Percentiles rank a stretch among this genome's conserved stretches.
phyloP scores from a whole-genome alignment of 2,797 vertebrate species.

The Hippopotamyrus pictus region DNA sequence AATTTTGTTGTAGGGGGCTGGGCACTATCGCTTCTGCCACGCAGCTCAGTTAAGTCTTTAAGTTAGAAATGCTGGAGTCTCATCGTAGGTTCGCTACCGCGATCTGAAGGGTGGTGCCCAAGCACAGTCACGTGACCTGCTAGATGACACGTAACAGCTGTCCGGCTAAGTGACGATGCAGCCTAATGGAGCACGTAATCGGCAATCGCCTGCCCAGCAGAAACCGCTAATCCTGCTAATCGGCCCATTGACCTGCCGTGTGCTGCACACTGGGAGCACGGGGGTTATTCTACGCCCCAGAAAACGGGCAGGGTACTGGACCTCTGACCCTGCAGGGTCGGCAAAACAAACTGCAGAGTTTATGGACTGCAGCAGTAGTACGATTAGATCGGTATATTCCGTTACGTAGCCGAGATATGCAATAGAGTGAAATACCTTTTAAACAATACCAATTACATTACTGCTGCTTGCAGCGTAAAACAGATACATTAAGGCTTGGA shows the following conservation, averaged over 20 bases:
- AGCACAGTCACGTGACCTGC: neutral
- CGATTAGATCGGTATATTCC: neutral
- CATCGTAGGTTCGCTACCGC: neutral
- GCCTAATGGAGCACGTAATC: neutral
- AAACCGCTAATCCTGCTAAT: neutral
- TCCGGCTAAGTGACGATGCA: neutral
- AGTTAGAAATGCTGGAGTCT: neutral
- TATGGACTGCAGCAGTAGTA: neutral
- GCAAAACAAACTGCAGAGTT: neutral
- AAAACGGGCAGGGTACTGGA: neutral
- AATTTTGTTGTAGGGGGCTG: neutral
- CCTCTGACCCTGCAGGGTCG: neutral
- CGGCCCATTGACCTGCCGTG: neutral
- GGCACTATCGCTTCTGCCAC: neutral
- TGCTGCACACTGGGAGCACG: neutral
- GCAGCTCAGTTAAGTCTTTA: neutral
- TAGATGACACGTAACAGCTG: neutral
- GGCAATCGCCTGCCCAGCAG: neutral
- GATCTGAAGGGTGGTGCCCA: neutral
- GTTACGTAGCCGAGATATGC: neutral
- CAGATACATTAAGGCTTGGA: neutral
- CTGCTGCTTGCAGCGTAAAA: conserved; percentile 3
- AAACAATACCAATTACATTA: conserved; percentile 12
- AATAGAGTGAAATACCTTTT: conserved; percentile 11
- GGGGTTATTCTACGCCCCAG: neutral